A percentile compares a stretch with the other conserved stretches of the same genome.
Evolutionary conservation across 2,888 invertebrate species (phyloP).

Genomic region (Xanthostigma xanthostigma): DNA sequence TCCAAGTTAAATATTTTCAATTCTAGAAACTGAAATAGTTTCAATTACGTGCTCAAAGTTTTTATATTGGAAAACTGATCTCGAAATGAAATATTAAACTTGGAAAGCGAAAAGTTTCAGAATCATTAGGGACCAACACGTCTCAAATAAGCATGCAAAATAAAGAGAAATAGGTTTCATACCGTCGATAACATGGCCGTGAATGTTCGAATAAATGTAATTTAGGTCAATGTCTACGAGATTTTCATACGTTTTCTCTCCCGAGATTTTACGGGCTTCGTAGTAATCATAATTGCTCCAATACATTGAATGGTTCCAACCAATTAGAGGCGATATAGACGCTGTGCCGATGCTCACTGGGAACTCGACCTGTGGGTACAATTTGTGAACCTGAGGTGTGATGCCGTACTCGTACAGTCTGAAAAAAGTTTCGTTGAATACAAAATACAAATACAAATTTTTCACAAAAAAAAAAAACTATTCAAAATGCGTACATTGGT

Average conservation of each 20-base stretch:
- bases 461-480: not conserved
- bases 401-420: slow-evolving; percentile 66
- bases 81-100: too few relatives aligned
- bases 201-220: slow-evolving; percentile 54
- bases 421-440: slow-evolving; percentile 8
- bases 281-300: slow-evolving; percentile 30
- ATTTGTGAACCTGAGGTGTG: slow-evolving; percentile 53
- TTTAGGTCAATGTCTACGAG: slow-evolving; percentile 43
- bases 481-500: slow-evolving; percentile 23
- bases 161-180: slow-evolving; percentile 26
- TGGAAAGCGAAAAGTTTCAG: too few relatives aligned
- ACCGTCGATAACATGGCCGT: slow-evolving; percentile 77
- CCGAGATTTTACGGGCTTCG: too few relatives aligned
- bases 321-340: slow-evolving; percentile 67
- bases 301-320: slow-evolving; percentile 74
- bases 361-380: slow-evolving; percentile 61
- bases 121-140: too few relatives aligned
- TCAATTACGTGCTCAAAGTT: too few relatives aligned
- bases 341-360: slow-evolving; percentile 81
- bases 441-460: too few relatives aligned
- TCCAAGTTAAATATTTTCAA: too few relatives aligned
- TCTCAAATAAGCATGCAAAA: too few relatives aligned
- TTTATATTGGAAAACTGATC: too few relatives aligned
- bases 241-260: slow-evolving; percentile 13
- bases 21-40: too few relatives aligned